Evolutionary conservation across 2,888 invertebrate species (phyloP).

Genomic region (Cryptocephalus moraei): DNA sequence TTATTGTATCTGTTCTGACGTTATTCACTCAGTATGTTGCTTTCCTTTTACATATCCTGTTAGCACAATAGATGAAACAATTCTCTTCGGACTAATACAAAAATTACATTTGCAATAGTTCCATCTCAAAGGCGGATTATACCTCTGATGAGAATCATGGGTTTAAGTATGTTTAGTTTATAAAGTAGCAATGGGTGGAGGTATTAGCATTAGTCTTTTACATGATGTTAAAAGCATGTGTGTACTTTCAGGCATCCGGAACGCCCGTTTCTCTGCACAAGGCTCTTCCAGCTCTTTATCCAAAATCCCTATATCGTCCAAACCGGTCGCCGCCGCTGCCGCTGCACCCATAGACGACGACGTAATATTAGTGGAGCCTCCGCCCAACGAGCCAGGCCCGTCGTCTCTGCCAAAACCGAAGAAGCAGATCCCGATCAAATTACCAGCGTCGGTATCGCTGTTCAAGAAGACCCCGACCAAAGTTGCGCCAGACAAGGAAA

Average conservation of each 20-base stretch:
- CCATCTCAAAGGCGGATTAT: too few relatives aligned
- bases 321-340: slow-evolving; percentile 32
- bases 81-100: too few relatives aligned
- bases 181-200: too few relatives aligned
- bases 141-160: too few relatives aligned
- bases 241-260: slow-evolving; percentile 25
- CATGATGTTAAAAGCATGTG: not conserved
- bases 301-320: slow-evolving; percentile 34
- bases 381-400: slow-evolving; percentile 7
- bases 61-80: too few relatives aligned
- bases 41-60: too few relatives aligned
- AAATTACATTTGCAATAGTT: too few relatives aligned
- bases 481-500: not conserved
- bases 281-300: slow-evolving; percentile 25
- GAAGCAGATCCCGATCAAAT: slow-evolving; percentile 2
- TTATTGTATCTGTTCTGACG: too few relatives aligned
- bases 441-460: slow-evolving; percentile 5
- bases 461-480: slow-evolving; percentile 3
- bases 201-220: too few relatives aligned
- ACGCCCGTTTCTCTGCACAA: slow-evolving; percentile 32
- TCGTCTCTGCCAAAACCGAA: slow-evolving; percentile 12
- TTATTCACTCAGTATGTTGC: too few relatives aligned
- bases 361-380: slow-evolving; percentile 41
- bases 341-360: slow-evolving; percentile 30
- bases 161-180: too few relatives aligned